Base-by-base conservation (phyloP, 2,888 invertebrate species). In the Saturnia japonica region DNA sequence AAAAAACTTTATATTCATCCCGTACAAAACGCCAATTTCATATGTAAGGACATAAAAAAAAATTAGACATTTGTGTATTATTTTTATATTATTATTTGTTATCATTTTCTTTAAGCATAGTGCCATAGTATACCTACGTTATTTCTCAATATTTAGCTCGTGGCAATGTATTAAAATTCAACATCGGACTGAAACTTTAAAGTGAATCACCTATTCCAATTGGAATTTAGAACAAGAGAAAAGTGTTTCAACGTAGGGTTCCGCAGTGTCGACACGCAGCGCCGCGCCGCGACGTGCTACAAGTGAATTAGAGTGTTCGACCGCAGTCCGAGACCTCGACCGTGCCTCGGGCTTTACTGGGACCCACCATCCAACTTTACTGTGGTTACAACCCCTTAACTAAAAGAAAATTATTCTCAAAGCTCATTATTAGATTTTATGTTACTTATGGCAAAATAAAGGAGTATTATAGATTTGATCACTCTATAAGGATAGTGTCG, bases 181-280 rank as follows among this genome's bases (percentile, higher is more conserved):
- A 89, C 91, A 90, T 90, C 88, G 86, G 83, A 87, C 85, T 85
- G 80, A 85, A 91, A 93, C 85, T 93, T 91, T 85, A 88, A 92
- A 92, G 86, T 85, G 88, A 90, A 91, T 92, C 91, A 88, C 88
- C 87, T 87, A 87, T 88, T 82, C 85, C 82, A 87, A 87, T 88
- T 82, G 85, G 82, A 87, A 91, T 93, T 92, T 91, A 89, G 91
- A 92, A 88, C 87, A 85, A 86, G 86, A 88, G 83, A 88, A 90
- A 91, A 90, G 88, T 91, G 85, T 82, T 79, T 77, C 76, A 76
- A 78, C 78, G 80, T 75, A 78, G 78, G 77, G 80, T 78, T 76
- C 75, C 74, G 73, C 74, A 74, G 73, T 75, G 74, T 74, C 72
- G 74, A 74, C 76, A 80, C 78, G 62, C 62, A 16, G 19, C 16